Evolutionary conservation across 2,113 vertebrate genomes (phyloP).

Genomic region (Gallinago undulata): DNA sequence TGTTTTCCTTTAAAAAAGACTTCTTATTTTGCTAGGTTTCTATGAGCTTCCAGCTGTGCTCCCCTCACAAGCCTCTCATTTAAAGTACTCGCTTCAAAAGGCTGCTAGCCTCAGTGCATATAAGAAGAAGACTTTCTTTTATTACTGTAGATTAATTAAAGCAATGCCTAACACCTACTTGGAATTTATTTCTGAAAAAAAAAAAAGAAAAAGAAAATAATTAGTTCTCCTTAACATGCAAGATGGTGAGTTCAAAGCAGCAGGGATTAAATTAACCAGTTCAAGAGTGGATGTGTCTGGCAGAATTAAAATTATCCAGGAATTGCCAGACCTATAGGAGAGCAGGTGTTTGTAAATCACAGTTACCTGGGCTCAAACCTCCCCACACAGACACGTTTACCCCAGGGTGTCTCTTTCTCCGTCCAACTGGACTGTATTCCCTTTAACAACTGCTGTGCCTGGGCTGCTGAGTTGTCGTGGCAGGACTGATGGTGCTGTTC

Average conservation of each 20-base stretch:
- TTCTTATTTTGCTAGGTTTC: neutral
- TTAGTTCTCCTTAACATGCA: neutral
- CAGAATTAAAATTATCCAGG: neutral
- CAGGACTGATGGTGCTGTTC: neutral
- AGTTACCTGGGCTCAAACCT: neutral
- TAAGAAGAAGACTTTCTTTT: neutral
- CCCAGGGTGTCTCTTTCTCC: neutral
- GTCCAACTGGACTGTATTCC: neutral
- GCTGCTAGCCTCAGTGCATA: slow-evolving; percentile 10
- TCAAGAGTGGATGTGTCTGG: neutral
- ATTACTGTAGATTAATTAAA: slow-evolving; percentile 49
- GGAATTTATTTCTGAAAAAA: neutral
- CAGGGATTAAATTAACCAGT: neutral
- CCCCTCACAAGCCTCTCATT: slow-evolving; percentile 1
- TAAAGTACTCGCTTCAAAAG: slow-evolving; percentile 39
- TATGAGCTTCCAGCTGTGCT: slow-evolving; percentile 6
- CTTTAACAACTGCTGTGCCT: neutral
- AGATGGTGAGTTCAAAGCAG: neutral
- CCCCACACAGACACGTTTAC: neutral
- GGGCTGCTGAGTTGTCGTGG: neutral
- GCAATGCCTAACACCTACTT: neutral
- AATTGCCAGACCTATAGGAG: neutral
- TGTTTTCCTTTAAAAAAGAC: neutral
- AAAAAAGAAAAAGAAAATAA: neutral
- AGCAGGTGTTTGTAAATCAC: neutral